Conservation (phyloP, 2,113 vertebrate genomes). For the Eonycteris spelaea region DNA sequence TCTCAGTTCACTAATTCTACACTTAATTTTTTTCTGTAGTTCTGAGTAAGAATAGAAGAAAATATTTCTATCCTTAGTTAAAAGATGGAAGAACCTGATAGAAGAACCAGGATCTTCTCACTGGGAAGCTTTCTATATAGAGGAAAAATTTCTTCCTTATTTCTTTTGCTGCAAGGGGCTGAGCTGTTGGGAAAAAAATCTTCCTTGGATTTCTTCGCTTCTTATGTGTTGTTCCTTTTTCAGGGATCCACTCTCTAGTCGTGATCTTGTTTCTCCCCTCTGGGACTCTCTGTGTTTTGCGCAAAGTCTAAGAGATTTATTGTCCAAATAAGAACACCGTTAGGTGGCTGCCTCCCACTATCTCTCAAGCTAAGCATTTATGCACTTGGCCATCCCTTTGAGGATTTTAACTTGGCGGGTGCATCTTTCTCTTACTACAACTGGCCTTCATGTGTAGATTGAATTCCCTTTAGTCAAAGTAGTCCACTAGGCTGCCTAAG, state of each 20-base stretch:
- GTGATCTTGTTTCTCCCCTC: neutral
- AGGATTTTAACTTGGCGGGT: neutral
- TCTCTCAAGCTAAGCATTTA: neutral
- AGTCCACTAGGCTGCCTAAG: neutral
- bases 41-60: neutral
- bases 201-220: neutral
- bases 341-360: neutral
- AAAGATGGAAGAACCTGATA: neutral
- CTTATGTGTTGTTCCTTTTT: neutral
- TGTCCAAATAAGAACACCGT: neutral
- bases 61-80: neutral
- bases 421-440: neutral
- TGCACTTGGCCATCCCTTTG: neutral
- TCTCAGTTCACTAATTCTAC: neutral
- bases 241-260: neutral
- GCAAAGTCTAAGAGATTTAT: neutral
- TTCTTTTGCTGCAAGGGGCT: neutral
- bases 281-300: neutral
- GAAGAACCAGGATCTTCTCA: neutral
- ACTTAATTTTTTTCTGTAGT: neutral
- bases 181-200: neutral
- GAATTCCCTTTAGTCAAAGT: slow-evolving; percentile 9
- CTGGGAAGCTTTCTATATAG: neutral
- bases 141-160: neutral
- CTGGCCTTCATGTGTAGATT: neutral